These are phyloP conservation scores for Micronycteris hirsuta DNA, from an alignment of 2,113 vertebrate species.

Conservation along the genomic window DNA sequence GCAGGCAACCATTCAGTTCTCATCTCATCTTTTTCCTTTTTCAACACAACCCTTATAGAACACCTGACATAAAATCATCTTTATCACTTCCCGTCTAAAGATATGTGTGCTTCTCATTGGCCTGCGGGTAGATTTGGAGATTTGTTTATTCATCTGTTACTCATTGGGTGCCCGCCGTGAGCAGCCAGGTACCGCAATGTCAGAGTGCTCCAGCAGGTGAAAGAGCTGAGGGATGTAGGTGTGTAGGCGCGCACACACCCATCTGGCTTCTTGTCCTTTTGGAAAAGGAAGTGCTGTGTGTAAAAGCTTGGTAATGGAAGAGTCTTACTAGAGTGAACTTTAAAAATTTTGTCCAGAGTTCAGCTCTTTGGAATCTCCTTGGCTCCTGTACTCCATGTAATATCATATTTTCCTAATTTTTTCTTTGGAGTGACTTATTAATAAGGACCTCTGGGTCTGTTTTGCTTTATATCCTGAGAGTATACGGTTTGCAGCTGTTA, in stretches of 20 bases:
- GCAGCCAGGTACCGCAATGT: too few species aligned
- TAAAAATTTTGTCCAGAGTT: not conserved
- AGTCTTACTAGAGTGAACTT: not conserved
- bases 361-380: not conserved
- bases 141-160: not conserved
- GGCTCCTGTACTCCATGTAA: not conserved
- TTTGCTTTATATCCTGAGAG: not conserved
- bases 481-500: not conserved
- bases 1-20: too few species aligned
- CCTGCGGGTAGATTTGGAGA: not conserved
- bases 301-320: not conserved
- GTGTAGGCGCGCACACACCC: rapidly evolving
- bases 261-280: not conserved
- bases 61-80: not conserved
- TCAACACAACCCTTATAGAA: not conserved
- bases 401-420: not conserved
- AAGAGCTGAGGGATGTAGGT: not conserved
- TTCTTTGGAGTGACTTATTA: not conserved
- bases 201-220: not conserved
- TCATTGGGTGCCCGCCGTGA: not conserved
- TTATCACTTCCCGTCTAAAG: not conserved
- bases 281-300: not conserved
- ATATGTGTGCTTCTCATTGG: not conserved
- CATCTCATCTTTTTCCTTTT: not conserved
- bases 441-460: not conserved